Percentiles rank a stretch among this genome's conserved stretches.
phyloP scores from a whole-genome alignment of 2,113 vertebrate species.

The Parus major region DNA sequence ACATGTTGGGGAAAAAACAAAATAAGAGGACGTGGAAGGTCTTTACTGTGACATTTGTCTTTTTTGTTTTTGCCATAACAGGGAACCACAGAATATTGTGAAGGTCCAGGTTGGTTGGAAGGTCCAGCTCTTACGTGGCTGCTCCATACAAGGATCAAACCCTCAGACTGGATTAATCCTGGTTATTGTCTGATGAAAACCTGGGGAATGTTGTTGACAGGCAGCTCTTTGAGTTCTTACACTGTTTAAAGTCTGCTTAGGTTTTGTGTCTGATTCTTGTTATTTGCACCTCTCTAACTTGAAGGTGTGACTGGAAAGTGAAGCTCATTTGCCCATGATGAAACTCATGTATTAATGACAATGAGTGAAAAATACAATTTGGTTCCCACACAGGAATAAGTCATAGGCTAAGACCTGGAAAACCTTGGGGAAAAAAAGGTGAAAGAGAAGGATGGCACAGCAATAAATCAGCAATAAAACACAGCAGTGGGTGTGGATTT shows the following conservation, averaged over 20 bases:
- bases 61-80: neutral
- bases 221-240: neutral
- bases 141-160: neutral
- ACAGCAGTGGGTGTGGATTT: neutral
- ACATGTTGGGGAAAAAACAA: neutral
- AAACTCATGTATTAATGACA: neutral
- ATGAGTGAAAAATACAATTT: neutral
- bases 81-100: neutral
- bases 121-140: neutral
- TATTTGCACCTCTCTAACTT: neutral
- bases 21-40: neutral
- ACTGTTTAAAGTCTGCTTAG: neutral
- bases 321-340: neutral
- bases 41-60: neutral
- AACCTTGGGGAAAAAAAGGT: neutral
- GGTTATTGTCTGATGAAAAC: neutral
- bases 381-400: neutral
- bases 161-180: neutral
- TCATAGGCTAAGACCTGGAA: neutral
- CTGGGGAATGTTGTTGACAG: neutral
- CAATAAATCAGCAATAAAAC: neutral
- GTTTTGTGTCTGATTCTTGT: neutral
- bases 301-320: neutral
- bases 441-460: neutral
- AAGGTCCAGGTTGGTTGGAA: too few relatives aligned